A percentile compares a stretch with the other conserved stretches of the same genome.
phyloP scores from a whole-genome alignment of 1,140 invertebrate species.

The Parasteatoda tepidariorum region DNA sequence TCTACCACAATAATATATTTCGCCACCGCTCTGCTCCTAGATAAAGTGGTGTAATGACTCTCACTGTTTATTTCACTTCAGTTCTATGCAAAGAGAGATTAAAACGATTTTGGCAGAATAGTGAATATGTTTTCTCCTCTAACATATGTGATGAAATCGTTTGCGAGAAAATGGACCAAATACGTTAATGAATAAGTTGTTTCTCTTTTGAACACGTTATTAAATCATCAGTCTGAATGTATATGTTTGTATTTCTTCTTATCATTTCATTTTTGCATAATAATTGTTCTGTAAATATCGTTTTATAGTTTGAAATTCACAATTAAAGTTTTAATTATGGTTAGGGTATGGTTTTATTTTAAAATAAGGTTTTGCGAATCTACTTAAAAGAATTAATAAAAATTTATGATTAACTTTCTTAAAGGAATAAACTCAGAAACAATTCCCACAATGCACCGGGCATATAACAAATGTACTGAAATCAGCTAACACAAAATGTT shows the following conservation, averaged over 20 bases:
- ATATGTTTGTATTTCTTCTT: too few species aligned
- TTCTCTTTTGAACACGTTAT: not conserved
- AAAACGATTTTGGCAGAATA: not conserved
- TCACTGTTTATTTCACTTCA: not conserved
- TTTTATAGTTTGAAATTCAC: too few species aligned
- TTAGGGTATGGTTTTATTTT: too few species aligned
- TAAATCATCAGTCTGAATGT: not conserved
- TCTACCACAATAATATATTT: conserved; percentile 40
- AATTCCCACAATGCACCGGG: not conserved
- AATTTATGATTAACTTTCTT: not conserved
- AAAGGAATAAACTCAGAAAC: not conserved
- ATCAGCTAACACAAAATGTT: conserved; percentile 12
- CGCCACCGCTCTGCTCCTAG: not conserved
- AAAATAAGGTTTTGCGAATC: too few species aligned
- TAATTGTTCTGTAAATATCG: too few species aligned
- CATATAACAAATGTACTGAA: not conserved
- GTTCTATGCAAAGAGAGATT: not conserved
- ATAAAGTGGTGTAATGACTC: not conserved
- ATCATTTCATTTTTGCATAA: too few species aligned
- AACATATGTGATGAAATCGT: not conserved
- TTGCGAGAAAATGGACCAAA: not conserved
- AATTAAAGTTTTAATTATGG: too few species aligned
- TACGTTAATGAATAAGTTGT: not conserved
- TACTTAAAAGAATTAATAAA: too few species aligned
- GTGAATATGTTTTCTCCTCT: not conserved